Conservation (phyloP, 2,888 invertebrate species). For the Trypoxylon attenuatum region DNA sequence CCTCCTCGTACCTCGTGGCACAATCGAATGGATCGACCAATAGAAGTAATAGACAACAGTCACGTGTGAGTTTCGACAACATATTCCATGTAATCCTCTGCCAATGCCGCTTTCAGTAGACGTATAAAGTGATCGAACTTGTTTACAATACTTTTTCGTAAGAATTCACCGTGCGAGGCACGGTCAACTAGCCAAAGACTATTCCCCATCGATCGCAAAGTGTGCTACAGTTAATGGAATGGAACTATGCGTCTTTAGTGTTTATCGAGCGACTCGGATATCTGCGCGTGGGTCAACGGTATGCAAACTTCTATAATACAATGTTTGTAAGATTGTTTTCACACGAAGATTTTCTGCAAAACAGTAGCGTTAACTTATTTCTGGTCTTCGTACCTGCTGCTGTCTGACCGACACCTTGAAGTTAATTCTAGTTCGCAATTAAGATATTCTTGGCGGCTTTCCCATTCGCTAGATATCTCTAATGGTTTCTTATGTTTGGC, state of each 20-base stretch:
- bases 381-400: neutral
- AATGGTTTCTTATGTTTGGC: neutral
- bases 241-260: neutral
- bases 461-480: neutral
- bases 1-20: conserved; percentile 30
- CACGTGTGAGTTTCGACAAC: conserved; percentile 53
- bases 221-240: neutral
- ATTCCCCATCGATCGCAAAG: neutral
- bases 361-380: neutral
- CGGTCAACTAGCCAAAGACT: neutral
- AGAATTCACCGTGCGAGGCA: neutral
- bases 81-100: conserved; percentile 33
- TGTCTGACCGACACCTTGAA: neutral
- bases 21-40: conserved; percentile 50
- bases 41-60: conserved; percentile 49
- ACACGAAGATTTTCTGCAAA: neutral
- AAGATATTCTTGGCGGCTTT: neutral
- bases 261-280: neutral
- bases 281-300: neutral
- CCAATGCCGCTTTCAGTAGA: conserved; percentile 9
- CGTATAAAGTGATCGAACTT: neutral
- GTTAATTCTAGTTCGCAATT: neutral
- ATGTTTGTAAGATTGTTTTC: no score
- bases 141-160: neutral
- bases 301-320: no score